Evolutionary conservation across 1,140 invertebrate genomes (phyloP).

Genomic region (Mycetomoellerius zeteki): DNA sequence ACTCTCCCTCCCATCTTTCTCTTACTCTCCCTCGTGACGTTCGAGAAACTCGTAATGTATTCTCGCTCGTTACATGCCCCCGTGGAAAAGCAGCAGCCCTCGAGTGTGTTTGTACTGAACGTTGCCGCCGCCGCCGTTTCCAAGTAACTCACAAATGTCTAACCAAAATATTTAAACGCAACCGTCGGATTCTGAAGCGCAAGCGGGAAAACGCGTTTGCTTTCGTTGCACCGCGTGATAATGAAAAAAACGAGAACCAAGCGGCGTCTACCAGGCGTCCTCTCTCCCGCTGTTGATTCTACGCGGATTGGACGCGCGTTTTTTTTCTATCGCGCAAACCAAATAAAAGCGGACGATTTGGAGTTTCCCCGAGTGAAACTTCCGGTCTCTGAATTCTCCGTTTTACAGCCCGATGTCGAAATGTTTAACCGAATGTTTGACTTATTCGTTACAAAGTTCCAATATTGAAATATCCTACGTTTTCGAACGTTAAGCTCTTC

Average conservation of each 20-base stretch:
- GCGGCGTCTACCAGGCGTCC: slow-evolving; percentile 36
- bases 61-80: slow-evolving; percentile 63
- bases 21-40: slow-evolving; percentile 20
- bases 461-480: slow-evolving; percentile 54
- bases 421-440: slow-evolving; percentile 57
- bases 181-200: slow-evolving; percentile 71
- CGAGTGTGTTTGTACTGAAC: slow-evolving; percentile 72
- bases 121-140: slow-evolving; percentile 43
- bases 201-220: slow-evolving; percentile 68
- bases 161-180: slow-evolving; percentile 82
- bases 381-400: slow-evolving; percentile 46
- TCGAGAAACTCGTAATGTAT: slow-evolving; percentile 69
- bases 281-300: slow-evolving; percentile 53
- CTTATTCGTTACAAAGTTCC: slow-evolving; percentile 56
- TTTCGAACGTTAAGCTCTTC: slow-evolving; percentile 1
- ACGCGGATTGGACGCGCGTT: slow-evolving; percentile 46
- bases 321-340: slow-evolving; percentile 50
- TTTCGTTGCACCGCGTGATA: slow-evolving; percentile 74
- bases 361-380: slow-evolving; percentile 44
- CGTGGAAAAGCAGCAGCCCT: slow-evolving; percentile 59
- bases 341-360: slow-evolving; percentile 53
- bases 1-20: background rate
- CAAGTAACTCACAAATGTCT: slow-evolving; percentile 77
- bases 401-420: slow-evolving; percentile 37
- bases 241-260: slow-evolving; percentile 74